A percentile compares a stretch with the other conserved stretches of the same genome.
phyloP scores from a whole-genome alignment of 1,140 invertebrate species.

The Drosophila bocki region DNA sequence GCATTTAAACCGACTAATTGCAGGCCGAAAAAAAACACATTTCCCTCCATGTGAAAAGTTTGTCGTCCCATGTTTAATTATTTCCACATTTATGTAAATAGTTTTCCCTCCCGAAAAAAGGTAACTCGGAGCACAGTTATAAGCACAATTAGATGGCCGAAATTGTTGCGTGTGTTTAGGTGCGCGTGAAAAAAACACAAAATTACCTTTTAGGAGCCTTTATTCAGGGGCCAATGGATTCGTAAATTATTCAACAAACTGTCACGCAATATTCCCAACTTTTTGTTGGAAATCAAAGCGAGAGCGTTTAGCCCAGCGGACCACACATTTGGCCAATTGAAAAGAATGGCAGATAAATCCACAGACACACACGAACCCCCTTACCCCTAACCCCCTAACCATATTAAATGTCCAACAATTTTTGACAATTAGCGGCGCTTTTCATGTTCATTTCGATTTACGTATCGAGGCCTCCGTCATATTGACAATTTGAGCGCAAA shows the following conservation, averaged over 20 bases:
- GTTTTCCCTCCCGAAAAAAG: conserved; percentile 24
- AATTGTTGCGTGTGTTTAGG: conserved; percentile 82
- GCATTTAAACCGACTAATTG: conserved; percentile 84
- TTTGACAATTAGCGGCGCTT: conserved; percentile 84
- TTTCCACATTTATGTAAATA: conserved; percentile 81
- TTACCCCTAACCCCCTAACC: conserved; percentile 1
- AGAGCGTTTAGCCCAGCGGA: conserved; percentile 57
- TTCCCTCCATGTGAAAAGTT: conserved; percentile 69
- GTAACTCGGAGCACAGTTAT: conserved; percentile 49
- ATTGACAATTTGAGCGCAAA: conserved; percentile 82
- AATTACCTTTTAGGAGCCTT: conserved; percentile 38
- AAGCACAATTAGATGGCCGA: conserved; percentile 71
- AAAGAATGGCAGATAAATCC: conserved; percentile 30
- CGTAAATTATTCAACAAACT: conserved; percentile 83
- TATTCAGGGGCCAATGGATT: conserved; percentile 50
- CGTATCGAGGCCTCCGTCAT: conserved; percentile 61
- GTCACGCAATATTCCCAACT: conserved; percentile 74
- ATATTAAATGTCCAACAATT: conserved; percentile 69
- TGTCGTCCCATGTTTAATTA: conserved; percentile 75
- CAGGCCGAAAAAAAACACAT: conserved; percentile 46
- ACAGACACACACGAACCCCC: conserved; percentile 51
- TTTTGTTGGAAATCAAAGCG: conserved; percentile 64
- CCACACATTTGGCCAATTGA: conserved; percentile 75
- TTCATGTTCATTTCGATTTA: conserved; percentile 61
- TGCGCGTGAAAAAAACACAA: conserved; percentile 71